Evolutionary conservation across 2,113 vertebrate genomes (phyloP).

Genomic region (Microcebus griseorufus): DNA sequence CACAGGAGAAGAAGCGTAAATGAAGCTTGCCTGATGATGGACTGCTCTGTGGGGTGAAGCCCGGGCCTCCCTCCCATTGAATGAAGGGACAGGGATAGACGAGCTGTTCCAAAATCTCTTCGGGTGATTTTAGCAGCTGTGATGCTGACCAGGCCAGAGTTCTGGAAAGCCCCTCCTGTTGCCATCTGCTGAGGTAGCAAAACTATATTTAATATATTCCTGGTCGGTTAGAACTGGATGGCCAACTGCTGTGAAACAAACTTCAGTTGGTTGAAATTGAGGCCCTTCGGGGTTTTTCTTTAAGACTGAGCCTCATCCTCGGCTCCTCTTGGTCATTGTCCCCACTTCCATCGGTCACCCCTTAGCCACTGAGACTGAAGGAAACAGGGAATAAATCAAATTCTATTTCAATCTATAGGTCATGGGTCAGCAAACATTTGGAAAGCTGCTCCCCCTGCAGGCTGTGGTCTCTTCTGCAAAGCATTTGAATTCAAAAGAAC

Average conservation of each 20-base stretch:
- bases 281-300: conserved; percentile 18
- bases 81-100: neutral
- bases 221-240: neutral
- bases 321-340: neutral
- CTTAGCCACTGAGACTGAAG: neutral
- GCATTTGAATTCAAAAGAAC: conserved; percentile 53
- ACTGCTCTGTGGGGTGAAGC: neutral
- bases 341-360: neutral
- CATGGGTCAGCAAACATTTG: neutral
- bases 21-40: conserved; percentile 75
- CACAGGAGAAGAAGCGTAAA: conserved; percentile 98
- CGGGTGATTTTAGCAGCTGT: neutral
- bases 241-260: neutral
- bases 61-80: neutral
- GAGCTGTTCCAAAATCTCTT: neutral
- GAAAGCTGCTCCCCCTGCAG: neutral
- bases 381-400: neutral
- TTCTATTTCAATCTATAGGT: neutral
- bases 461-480: conserved; percentile 42
- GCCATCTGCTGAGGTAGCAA: neutral
- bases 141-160: neutral
- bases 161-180: neutral
- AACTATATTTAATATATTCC: conserved; percentile 44
- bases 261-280: conserved; percentile 28
- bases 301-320: conserved; percentile 5